Evolutionary conservation across 2,113 vertebrate species (phyloP), one percentile per base, ranked within the genome.

Genomic region (Tetraodon nigroviridis): DNA sequence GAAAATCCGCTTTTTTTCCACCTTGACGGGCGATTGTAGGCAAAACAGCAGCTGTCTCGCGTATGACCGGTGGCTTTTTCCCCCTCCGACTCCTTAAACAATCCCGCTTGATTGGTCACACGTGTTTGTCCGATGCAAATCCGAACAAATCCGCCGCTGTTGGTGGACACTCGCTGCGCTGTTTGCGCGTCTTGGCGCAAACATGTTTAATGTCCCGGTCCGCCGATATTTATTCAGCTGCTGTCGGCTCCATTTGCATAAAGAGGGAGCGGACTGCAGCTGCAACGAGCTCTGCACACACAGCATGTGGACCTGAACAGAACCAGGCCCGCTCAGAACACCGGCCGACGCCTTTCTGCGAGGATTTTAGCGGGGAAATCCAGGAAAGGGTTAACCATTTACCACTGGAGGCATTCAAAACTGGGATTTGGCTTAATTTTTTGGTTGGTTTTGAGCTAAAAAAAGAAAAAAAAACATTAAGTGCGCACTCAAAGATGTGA

Each of bases 191-290:
- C 80, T 80, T 80, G 74, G 64, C 82, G 77, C 77, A 89, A 89
- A 90, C 82, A 84, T 45, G 80, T 77, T 84, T 77, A 64, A 80
- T 71, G 79, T 79, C 58, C 71, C 41, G 62, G 37, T 69, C 57
- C 16, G 59, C 67, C 61, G 67, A 69, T 90, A 79, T 90, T 90
- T 85, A 88, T 86, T 88, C 89, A 90, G 89, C 89, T 90, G 87
- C 79, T 73, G 73, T n/a, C 52, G 69, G 37, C 2, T 6, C 63
- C 55, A 77, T 86, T 87, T 86, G 53, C 84, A 86, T 78, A 85
- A 53, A 75, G 57, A 61, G 50, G 51, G 45, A n/a, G 24, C 49
- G 29, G 47, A 57, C 32, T 29, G 32, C 41, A 74, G 68, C 84
- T 77, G 55, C 75, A 45, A 52, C 66, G 80, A 64, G 55, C 51